Evolutionary conservation across 1,140 invertebrate species (phyloP), one percentile per base, ranked within the genome.

Genomic region (Oryzaephilus surinamensis): DNA sequence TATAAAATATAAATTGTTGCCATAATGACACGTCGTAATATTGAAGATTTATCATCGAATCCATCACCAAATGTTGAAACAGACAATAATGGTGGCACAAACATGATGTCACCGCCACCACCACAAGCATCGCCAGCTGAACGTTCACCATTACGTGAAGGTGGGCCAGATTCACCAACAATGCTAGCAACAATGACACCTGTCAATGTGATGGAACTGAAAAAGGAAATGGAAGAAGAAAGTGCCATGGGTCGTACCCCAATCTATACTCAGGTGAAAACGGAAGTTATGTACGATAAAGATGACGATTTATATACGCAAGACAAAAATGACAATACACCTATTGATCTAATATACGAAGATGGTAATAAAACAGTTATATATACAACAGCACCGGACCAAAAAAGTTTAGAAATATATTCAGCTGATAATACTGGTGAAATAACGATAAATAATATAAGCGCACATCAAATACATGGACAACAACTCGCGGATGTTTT

Each of bases 361-460:
- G 81, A 84, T 47, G 81, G 81, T 16, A 81, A 81, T 54, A 81
- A 84, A 54, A 84, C 80, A 0, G 79, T 84, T 14, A 83, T 83
- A 54, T 84, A 84, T 50, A 84, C 81, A 10, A 81, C 80, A 23
- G 74, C 76, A 0, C 35, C 61, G 13, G 67, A 69, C 40, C 66
- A 65, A 46, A 62, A 69, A 58, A 58, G 63, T 19, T 43, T 66
- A 27, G 53, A 64, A 53, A 62, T 73, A 40, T 59, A 66, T 60
- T 55, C 61, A 48, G 52, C 70, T 51, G 46, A 66, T 55, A 51
- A 67, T 54, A 54, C 73, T 39, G 55, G 71, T 51, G 58, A 63
- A 49, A 42, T 60, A 17, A 62, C 60, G 1, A 60, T 62, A 20
- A 62, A 62, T 26, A 62, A 62, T 20, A 58, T 66, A 0, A 61